These are phyloP conservation scores for Fragariocoptes setiger DNA, from an alignment of 1,140 invertebrate genomes.

Conservation along the genomic window DNA sequence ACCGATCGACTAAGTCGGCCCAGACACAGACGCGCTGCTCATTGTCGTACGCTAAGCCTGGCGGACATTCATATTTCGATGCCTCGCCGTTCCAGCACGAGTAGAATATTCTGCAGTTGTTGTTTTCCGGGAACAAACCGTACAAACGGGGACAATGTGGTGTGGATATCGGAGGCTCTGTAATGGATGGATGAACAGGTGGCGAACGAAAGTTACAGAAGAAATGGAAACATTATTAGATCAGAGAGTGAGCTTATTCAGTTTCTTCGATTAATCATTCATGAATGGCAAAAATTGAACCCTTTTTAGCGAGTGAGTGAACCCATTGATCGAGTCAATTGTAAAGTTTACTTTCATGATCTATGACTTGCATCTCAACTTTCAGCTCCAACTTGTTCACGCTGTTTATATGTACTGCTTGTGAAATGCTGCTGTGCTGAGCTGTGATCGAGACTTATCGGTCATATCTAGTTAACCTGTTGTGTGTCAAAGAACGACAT, in stretches of 20 bases:
- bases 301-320: not conserved
- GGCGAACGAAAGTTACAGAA: not conserved
- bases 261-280: not conserved
- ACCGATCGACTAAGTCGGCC: constrained; percentile 35
- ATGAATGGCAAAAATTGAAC: not conserved
- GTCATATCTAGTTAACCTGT: no score
- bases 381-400: no score
- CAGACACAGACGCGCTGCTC: constrained; percentile 19
- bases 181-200: constrained; percentile 5
- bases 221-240: not conserved
- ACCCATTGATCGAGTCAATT: not conserved
- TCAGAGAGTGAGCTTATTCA: not conserved
- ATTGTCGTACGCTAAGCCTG: constrained; percentile 56
- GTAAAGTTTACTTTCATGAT: no score
- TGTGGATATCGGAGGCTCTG: constrained; percentile 50
- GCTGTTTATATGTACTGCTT: no score
- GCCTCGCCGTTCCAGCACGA: constrained; percentile 83
- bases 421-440: no score
- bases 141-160: constrained; percentile 53
- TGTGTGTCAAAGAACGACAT: no score
- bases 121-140: constrained; percentile 60
- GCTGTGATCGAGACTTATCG: no score
- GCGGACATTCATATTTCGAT: constrained; percentile 65
- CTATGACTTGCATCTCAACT: no score
- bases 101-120: constrained; percentile 72